Evolutionary conservation across 2,888 invertebrate species (phyloP).

Genomic region (Trichogramma dendrolimi): DNA sequence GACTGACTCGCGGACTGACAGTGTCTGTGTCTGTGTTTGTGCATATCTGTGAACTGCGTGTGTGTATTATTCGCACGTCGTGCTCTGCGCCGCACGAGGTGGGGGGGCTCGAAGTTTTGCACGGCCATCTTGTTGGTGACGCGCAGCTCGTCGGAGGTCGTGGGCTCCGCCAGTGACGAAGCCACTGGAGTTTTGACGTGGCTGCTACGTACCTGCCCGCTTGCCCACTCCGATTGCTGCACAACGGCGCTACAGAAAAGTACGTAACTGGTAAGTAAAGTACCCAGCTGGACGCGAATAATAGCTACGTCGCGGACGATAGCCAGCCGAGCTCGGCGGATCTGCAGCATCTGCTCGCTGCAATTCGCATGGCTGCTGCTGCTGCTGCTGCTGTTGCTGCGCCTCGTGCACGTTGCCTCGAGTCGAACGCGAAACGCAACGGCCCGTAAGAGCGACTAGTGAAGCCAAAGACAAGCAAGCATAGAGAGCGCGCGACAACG

Average conservation of each 20-base stretch:
- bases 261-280: conserved; percentile 81
- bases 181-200: conserved; percentile 84
- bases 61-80: not conserved
- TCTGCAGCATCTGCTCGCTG: not conserved
- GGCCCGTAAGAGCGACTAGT: not conserved
- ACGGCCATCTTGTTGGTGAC: conserved; percentile 35
- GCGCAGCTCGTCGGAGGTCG: conserved; percentile 25
- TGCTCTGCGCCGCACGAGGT: conserved; percentile 18
- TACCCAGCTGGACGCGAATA: conserved; percentile 66
- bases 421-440: not conserved
- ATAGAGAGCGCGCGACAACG: not conserved
- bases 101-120: not conserved
- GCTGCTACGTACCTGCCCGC: conserved; percentile 88
- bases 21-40: conserved; percentile 5
- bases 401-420: not conserved
- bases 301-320: conserved; percentile 52
- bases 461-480: too few relatives aligned
- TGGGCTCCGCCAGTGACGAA: conserved; percentile 71
- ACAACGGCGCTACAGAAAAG: conserved; percentile 87
- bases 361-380: too few relatives aligned
- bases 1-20: not conserved
- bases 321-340: not conserved
- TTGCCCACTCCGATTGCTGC: conserved; percentile 91
- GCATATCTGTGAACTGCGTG: too few relatives aligned
- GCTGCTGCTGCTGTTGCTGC: not conserved